Base-by-base conservation (phyloP, 2,113 vertebrate species). In the Corythornis cristatus region DNA sequence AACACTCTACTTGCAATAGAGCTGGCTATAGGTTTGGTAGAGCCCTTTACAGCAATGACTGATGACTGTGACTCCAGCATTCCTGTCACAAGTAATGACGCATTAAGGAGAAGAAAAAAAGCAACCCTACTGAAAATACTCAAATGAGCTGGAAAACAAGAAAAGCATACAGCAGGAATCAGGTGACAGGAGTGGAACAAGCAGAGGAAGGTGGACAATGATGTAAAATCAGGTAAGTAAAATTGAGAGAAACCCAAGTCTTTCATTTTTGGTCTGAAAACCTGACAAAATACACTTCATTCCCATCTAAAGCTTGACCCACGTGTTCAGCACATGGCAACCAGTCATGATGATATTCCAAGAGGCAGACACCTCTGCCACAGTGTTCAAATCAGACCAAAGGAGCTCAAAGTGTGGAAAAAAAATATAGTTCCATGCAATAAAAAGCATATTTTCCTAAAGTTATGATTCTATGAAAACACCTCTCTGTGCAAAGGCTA, bases 311-410 rank as follows among this genome's bases (percentile, higher is more conserved):
- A 87, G 31, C 48, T 21, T 28, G 26, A 82, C 21, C 22, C 12
- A 46, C 19, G 13, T 0, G 0, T n/a, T 88, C 4, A 20, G 54
- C 4, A 5, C 19, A 79, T 3, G 57, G 71, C 46, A 85, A 54
- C 16, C 21, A 70, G 46, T 50, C 60, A 72, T 0, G 0, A 31
- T 14, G 5, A 61, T 33, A 79, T 19, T 64, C 11, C 22, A 89
- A 60, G 15, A 68, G 46, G 17, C 66, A 81, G 65, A 88, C 9
- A 42, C 15, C 58, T 67, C 37, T 53, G 73, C 28, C 19, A 14
- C 8, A 5, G 35, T 17, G 11, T n/a, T 87, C 37, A 45, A 67
- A n/a, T 61, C 25, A 68, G 42, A 81, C 8, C 25, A 92, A 86
- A 65, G 56, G 4, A 88, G 28, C 7, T 9, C 14, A 3, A 74